phyloP scores from a whole-genome alignment of 2,888 invertebrate genomes.

The Idaea dimidiata region DNA sequence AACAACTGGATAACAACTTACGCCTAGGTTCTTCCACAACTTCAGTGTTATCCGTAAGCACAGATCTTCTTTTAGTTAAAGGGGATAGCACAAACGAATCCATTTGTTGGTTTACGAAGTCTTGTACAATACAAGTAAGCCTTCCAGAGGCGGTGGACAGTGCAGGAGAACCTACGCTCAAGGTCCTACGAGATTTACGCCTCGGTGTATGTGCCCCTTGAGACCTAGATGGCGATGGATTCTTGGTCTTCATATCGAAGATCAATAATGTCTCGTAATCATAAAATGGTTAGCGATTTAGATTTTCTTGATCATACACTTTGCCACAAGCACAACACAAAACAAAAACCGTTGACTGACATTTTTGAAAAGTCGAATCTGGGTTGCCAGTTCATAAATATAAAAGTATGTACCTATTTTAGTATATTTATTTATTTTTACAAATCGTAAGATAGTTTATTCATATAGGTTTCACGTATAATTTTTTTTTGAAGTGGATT shows the following conservation, averaged over 20 bases:
- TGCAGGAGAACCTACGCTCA: constrained; percentile 57
- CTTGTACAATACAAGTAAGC: constrained; percentile 47
- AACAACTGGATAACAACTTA: constrained; percentile 47
- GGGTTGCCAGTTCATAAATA: neutral
- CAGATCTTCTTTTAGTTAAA: constrained; percentile 44
- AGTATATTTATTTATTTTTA: too few species aligned
- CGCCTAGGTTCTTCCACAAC: constrained; percentile 57
- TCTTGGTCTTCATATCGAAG: constrained; percentile 45
- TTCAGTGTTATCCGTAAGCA: constrained; percentile 60
- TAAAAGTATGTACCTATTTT: too few species aligned
- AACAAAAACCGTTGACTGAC: constrained; percentile 1
- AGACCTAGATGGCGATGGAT: constrained; percentile 61
- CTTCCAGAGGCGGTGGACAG: constrained; percentile 45
- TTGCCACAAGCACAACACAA: neutral
- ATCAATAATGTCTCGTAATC: neutral
- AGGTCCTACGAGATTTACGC: constrained; percentile 38
- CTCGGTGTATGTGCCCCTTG: constrained; percentile 45
- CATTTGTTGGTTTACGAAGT: constrained; percentile 40
- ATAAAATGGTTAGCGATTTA: neutral
- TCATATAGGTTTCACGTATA: neutral
- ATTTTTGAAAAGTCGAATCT: neutral
- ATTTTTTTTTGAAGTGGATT: too few species aligned
- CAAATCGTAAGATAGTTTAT: neutral
- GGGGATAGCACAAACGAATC: constrained; percentile 56
- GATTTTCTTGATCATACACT: neutral